Evolutionary conservation across 1,140 invertebrate species (phyloP).

Genomic region (Hormaphis cornu): DNA sequence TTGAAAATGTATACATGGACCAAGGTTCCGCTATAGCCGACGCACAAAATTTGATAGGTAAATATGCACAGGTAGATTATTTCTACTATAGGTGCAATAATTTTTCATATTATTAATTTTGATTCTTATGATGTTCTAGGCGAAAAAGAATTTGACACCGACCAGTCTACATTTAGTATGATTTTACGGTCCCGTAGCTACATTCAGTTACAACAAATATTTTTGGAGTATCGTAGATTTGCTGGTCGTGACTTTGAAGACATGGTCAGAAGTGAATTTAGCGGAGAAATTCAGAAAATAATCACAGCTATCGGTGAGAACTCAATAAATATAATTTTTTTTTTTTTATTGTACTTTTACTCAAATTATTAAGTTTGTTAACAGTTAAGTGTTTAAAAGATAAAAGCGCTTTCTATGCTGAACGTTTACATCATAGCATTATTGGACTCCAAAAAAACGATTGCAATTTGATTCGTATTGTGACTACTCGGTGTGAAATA

Average conservation of each 20-base stretch:
- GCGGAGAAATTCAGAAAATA: conserved; percentile 75
- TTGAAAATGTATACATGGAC: conserved; percentile 60
- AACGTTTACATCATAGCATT: conserved; percentile 51
- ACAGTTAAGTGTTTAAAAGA: conserved; percentile 46
- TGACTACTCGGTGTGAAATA: conserved; percentile 50
- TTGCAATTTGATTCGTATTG: conserved; percentile 48
- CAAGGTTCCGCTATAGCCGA: conserved; percentile 55
- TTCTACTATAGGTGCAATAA: no score
- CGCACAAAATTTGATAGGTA: conserved; percentile 60
- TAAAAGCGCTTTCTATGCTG: conserved; percentile 52
- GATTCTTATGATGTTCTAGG: no score
- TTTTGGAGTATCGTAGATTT: conserved; percentile 63
- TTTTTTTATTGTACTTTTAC: no score
- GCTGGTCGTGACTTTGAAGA: conserved; percentile 73
- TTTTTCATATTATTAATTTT: no score
- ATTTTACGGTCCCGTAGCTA: conserved; percentile 67
- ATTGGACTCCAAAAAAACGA: conserved; percentile 50
- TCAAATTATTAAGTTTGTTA: no score
- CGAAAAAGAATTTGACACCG: conserved; percentile 69
- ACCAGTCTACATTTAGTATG: conserved; percentile 76
- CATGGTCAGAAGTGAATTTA: conserved; percentile 78
- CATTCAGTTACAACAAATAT: conserved; percentile 63
- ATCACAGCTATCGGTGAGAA: conserved; percentile 60
- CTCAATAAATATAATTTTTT: conserved; percentile 11
- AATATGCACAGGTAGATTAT: conserved; percentile 52